phyloP scores from a whole-genome alignment of 2,797 vertebrate species.

The Clarias laeviceps region DNA sequence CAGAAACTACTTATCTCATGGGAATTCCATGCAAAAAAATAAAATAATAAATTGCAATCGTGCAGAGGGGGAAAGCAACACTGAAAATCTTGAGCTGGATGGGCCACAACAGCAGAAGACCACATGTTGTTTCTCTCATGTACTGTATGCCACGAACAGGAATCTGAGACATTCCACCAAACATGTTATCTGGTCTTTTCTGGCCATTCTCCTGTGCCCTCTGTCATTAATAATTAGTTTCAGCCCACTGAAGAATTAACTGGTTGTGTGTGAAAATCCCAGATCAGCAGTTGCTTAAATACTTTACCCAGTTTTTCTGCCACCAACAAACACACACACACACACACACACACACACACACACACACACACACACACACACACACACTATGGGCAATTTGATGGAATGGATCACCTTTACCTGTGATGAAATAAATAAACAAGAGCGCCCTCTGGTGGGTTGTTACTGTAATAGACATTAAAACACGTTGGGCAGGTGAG shows the following conservation, averaged over 20 bases:
- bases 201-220: not conserved
- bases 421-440: not conserved
- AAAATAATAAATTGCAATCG: not conserved
- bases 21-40: not conserved
- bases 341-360: not conserved
- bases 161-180: not conserved
- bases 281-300: not conserved
- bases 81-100: not conserved
- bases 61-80: not conserved
- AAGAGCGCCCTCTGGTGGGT: constrained; percentile 12
- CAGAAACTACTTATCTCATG: too few relatives aligned
- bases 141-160: not conserved
- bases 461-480: not conserved
- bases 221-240: not conserved
- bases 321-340: not conserved
- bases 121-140: not conserved
- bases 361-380: not conserved
- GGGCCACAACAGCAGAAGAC: not conserved
- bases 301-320: not conserved
- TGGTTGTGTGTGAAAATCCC: not conserved
- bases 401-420: not conserved
- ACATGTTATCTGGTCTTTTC: not conserved
- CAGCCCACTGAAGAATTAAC: not conserved
- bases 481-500: not conserved
- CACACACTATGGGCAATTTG: not conserved